Percentiles rank a stretch among this genome's conserved stretches.
Conservation (phyloP, 1,140 invertebrate species). For the Tribolium madens region DNA sequence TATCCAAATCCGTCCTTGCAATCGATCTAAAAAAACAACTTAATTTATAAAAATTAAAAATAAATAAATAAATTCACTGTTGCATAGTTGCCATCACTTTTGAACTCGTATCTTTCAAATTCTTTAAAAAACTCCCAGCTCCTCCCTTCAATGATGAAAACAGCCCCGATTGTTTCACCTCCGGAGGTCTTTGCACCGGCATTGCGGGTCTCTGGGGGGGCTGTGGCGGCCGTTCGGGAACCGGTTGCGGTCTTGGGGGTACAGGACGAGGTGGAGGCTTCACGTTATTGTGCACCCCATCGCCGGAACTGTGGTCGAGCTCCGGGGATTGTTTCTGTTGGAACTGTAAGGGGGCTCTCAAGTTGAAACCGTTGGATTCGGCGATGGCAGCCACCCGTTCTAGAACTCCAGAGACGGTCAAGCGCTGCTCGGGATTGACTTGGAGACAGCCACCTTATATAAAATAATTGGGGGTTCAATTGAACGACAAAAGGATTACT, state of each 20-base stretch:
- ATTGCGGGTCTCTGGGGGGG: conserved; percentile 65
- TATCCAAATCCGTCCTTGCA: conserved; percentile 87
- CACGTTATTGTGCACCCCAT: conserved; percentile 42
- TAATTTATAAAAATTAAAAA: conserved; percentile 2
- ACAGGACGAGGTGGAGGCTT: conserved; percentile 61
- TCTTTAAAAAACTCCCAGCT: conserved; percentile 89
- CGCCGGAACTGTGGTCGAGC: conserved; percentile 1
- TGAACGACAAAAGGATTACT: conserved; percentile 65
- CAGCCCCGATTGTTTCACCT: conserved; percentile 68
- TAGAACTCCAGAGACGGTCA: conserved; percentile 82
- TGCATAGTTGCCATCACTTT: conserved; percentile 98
- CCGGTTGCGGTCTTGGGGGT: conserved; percentile 58
- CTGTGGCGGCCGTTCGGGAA: conserved; percentile 49
- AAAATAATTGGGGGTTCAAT: conserved; percentile 22
- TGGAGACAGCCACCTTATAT: conserved; percentile 81
- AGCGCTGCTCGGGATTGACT: conserved; percentile 83
- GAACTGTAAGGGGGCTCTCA: conserved; percentile 79
- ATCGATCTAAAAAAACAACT: conserved; percentile 82
- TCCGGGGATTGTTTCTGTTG: conserved; percentile 69
- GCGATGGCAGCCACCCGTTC: conserved; percentile 89
- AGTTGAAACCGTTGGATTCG: conserved; percentile 83
- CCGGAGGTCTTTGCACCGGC: conserved; percentile 55
- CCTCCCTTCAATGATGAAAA: conserved; percentile 87
- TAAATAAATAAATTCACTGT: conserved; percentile 75
- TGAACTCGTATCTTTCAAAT: conserved; percentile 94